Evolutionary conservation across 2,797 vertebrate species (phyloP), one percentile per base, ranked within the genome.

Genomic region (Cossypha heuglini): DNA sequence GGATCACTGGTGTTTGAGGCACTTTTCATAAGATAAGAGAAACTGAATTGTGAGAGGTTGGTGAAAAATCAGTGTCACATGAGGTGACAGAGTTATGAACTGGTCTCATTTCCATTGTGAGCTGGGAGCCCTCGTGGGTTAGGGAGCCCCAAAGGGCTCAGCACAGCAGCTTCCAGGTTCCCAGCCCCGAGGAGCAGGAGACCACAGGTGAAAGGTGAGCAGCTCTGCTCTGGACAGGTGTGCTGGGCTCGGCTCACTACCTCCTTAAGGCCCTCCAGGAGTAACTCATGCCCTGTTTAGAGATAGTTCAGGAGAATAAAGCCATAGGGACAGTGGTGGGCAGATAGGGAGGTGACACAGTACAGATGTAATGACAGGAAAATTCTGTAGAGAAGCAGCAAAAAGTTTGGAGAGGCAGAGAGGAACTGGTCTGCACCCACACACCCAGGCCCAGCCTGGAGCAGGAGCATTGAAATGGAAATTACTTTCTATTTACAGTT

Each of bases 401-500:
- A 25, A 58, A 68, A 42, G 35, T 8, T 62, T 3, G 19, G 40
- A 76, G 51, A 77, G 15, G 40, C 37, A 78, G 54, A 66, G 37
- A 64, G 7, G 58, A 83, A 49, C 57, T 80, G 61, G 21, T 88
- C 72, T 93, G 88, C 79, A 86, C 61, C 90, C 80, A 86, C 86
- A 75, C 69, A 90, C 20, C 13, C 72, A 55, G 68, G 4, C 78
- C 83, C 77, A 75, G 38, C n/a, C 61, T 0, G 26, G 49, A 74
- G 75, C 72, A 77, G 71, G 31, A 77, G 14, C 87, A 91, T 4
- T 58, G 88, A 86, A 81, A 84, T 86, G 75, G 62, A 94, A 95
- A 96, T 72, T 1, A 40, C 20, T 93, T 95, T 81, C 85, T 95
- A 81, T 88, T 90, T 93, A 13, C 33, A 67, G 81, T 16, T 37